phyloP scores from a whole-genome alignment of 2,797 vertebrate genomes.

The Sparidentex hasta region DNA sequence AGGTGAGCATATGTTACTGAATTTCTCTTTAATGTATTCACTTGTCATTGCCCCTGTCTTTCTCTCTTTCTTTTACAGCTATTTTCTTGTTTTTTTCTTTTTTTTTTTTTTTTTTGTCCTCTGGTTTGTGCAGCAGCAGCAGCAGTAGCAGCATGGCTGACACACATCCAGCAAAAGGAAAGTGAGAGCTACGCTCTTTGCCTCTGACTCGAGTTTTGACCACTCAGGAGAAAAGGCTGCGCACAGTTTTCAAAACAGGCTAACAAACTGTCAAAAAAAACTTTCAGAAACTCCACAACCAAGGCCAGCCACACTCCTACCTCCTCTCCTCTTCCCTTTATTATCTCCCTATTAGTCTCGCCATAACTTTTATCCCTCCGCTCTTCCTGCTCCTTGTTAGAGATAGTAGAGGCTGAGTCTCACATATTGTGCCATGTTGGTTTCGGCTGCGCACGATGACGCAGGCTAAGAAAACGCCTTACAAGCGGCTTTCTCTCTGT shows the following conservation, averaged over 20 bases:
- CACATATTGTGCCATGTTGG: conserved; percentile 31
- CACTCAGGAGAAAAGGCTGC: conserved; percentile 16
- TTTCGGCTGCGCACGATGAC: conserved; percentile 27
- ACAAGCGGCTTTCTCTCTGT: conserved; percentile 16
- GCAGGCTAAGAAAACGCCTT: conserved; percentile 14
- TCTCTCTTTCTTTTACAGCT: neutral
- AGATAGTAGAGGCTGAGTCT: conserved; percentile 21
- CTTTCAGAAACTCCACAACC: conserved; percentile 22
- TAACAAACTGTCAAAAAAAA: conserved; percentile 35
- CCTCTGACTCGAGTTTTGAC: conserved; percentile 12
- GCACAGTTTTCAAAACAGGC: conserved; percentile 17
- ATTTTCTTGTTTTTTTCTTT: neutral
- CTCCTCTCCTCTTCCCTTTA: neutral
- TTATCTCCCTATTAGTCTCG: conserved; percentile 22
- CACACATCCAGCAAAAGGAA: conserved; percentile 15
- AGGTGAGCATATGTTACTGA: conserved; percentile 19
- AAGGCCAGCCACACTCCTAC: neutral
- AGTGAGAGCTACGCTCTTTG: neutral
- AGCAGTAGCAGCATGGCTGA: neutral
- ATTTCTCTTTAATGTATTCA: neutral
- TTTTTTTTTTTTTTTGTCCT: neutral
- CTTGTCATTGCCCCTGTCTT: conserved; percentile 5
- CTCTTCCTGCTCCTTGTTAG: conserved; percentile 8
- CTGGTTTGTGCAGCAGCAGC: neutral
- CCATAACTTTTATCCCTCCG: conserved; percentile 1